phyloP scores from a whole-genome alignment of 2,888 invertebrate genomes.

The Hypena proboscidalis region DNA sequence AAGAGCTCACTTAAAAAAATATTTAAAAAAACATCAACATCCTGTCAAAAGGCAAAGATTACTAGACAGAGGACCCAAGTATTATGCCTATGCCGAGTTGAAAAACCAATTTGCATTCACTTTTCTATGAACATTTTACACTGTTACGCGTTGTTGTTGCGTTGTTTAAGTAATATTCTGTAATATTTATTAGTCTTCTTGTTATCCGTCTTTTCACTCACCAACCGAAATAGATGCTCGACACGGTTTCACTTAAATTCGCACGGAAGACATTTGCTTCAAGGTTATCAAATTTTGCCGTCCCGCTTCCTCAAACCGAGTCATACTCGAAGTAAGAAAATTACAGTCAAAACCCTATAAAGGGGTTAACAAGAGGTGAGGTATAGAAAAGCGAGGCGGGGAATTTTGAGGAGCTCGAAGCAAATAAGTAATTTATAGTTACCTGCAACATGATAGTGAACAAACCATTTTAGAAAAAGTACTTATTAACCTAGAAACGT shows the following conservation, averaged over 20 bases:
- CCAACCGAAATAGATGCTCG: slow-evolving; percentile 2
- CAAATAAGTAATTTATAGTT: too few species aligned
- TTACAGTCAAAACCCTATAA: too few species aligned
- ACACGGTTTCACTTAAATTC: not conserved
- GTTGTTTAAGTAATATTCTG: slow-evolving; percentile 1
- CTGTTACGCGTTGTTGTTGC: slow-evolving; percentile 6
- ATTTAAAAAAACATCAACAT: too few species aligned
- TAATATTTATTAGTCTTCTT: slow-evolving; percentile 1
- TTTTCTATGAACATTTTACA: slow-evolving; percentile 12
- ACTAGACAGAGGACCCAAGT: not conserved
- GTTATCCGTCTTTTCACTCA: slow-evolving; percentile 2
- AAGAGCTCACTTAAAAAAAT: too few species aligned
- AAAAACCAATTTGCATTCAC: slow-evolving; percentile 11
- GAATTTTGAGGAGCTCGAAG: too few species aligned
- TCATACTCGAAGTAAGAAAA: too few species aligned
- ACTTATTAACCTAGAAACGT: not conserved
- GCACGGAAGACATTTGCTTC: too few species aligned
- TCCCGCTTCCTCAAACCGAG: too few species aligned
- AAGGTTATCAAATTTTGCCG: too few species aligned
- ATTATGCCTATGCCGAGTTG: slow-evolving; percentile 5
- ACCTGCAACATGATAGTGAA: not conserved
- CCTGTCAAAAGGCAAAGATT: too few species aligned
- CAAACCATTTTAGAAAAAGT: not conserved
- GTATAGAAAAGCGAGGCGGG: too few species aligned
- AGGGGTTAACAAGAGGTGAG: too few species aligned